Evolutionary conservation across 1,140 invertebrate genomes (phyloP), one percentile per base, ranked within the genome.

Genomic region (Philaenus spumarius): DNA sequence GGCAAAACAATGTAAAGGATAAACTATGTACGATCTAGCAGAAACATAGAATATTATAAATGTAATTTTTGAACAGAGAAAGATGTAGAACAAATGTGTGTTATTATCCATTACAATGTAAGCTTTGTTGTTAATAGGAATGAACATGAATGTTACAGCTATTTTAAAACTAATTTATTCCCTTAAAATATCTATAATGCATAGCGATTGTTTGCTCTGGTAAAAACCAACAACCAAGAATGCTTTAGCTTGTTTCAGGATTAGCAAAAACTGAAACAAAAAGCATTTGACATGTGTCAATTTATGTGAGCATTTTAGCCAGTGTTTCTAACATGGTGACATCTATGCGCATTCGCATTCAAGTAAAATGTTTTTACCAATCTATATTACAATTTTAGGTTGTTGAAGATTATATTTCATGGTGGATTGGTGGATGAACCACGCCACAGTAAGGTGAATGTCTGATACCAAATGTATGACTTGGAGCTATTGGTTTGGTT

Each of bases 381-480:
- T n/a, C n/a, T n/a, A n/a, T n/a, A 51, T 19, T 20, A 24, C 11
- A 26, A 11, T 19, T 51, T 11, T 24, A n/a, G 35, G 24, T 24
- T 55, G 37, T 19, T 26, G 37, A 12, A 15, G 4, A 9, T 40
- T 56, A 34, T 22, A 19, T 14, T 24, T 51, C 48, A 4, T 23
- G 6, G 15, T 48, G 6, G n/a, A 40, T 35, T 15, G 48, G 30
- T 3, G 45, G 23, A 24, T 42, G 26, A 7, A 23, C n/a, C 24
- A 63, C 58, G 6, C 58, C 58, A 17, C 40, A 55, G 43, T 60
- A 56, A n/a, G 43, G 52, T 2, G 58, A 60, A 24, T 60, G 58
- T 43, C 46, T 55, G 19, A 60, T 60, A 11, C 58, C 58, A 37
- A 60, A 60, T 20, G 58, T 60, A 40, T 55, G 51, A 24, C 22